Evolutionary conservation across 2,888 invertebrate species (phyloP), one percentile per base, ranked within the genome.

Genomic region (Sinelater perroti): DNA sequence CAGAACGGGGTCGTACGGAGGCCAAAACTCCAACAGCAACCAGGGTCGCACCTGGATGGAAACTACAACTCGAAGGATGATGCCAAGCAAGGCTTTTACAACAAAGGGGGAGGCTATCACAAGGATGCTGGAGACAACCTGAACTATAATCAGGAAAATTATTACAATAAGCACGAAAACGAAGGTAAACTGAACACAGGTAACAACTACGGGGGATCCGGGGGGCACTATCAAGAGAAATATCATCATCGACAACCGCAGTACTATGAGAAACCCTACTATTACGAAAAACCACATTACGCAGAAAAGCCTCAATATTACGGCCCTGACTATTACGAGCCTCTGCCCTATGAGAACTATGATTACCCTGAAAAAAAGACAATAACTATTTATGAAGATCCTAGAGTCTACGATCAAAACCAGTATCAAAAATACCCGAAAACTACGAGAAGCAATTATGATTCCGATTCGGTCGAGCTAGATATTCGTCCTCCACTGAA

Each of bases 371-470:
- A 66, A 21, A 69, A 69, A 47, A 70, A 69, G 56, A 74, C 72
- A 7, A 77, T 78, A 24, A 77, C 76, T 0, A 69, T 78, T 49
- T 78, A 76, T 55, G 78, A 78, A 67, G 78, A 78, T 65, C 78
- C 78, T 4, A 65, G 74, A 36, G 66, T 67, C 36, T 60, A 63
- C 18, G 47, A 58, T 6, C 44, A 62, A 11, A 55, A 33, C n/a
- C 30, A 42, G 10, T 47, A 58, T 6, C 21, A 47, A 10, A 47
- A 40, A 30, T 45, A 33, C 47, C 60, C 56, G 36, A 38, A 42
- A 2, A 11, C 35, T 24, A 3, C 2, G 8, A 28, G 28, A 13
- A 63, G 67, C 21, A 56, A 61, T 0, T 67, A 70, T 33, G 62
- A 52, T 5, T 67, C 61, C 33, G 71, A 72, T 61, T 70, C 68